phyloP scores from a whole-genome alignment of 2,797 vertebrate species.

The Allobates femoralis region DNA sequence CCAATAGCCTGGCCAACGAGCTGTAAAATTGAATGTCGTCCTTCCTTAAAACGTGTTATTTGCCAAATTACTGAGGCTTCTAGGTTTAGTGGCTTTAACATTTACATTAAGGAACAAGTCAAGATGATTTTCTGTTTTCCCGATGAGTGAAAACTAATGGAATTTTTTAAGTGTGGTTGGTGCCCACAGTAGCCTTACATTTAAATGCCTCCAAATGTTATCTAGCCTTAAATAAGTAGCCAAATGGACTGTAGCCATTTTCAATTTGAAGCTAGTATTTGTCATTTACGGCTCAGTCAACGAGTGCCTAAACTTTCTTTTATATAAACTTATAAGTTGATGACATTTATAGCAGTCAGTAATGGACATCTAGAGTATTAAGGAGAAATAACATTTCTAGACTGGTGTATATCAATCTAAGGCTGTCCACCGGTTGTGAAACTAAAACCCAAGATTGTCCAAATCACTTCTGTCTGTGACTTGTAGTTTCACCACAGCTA shows the following conservation, averaged over 20 bases:
- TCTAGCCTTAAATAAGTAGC: slow-evolving; percentile 20
- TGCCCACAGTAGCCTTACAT: slow-evolving; percentile 25
- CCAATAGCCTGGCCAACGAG: slow-evolving; percentile 53
- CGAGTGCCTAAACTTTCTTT: neutral
- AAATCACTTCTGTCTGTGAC: neutral
- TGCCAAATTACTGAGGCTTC: slow-evolving; percentile 57
- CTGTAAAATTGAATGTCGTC: slow-evolving; percentile 58
- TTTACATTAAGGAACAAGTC: slow-evolving; percentile 35
- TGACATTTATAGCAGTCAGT: neutral
- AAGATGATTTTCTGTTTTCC: slow-evolving; percentile 47
- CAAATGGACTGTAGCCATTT: slow-evolving; percentile 28
- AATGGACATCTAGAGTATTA: neutral
- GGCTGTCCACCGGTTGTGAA: neutral
- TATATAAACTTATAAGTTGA: neutral
- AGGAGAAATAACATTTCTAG: neutral
- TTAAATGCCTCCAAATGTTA: slow-evolving; percentile 41
- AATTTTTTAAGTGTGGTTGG: slow-evolving; percentile 26
- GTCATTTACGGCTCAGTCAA: slow-evolving; percentile 14
- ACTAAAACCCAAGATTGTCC: neutral
- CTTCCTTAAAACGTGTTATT: slow-evolving; percentile 54
- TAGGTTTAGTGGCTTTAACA: slow-evolving; percentile 40
- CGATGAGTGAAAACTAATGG: slow-evolving; percentile 44
- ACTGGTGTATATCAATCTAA: neutral
- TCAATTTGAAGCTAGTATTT: slow-evolving; percentile 23
- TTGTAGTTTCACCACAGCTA: too few relatives aligned